Evolutionary conservation across 2,797 vertebrate species (phyloP).

Genomic region (Setipinna tenuifilis): DNA sequence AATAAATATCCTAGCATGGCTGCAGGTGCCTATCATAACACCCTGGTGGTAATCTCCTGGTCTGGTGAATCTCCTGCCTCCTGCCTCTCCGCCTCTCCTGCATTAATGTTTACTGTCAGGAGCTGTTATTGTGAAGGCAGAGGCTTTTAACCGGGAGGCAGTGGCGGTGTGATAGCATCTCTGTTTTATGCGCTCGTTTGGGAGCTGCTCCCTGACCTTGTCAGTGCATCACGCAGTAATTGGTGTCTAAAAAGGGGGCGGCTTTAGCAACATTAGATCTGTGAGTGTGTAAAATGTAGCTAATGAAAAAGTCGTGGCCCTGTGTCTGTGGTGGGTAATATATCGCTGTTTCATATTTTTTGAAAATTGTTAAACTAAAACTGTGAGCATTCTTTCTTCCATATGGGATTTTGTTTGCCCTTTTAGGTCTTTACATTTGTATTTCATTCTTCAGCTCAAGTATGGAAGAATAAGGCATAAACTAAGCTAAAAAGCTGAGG

Average conservation of each 20-base stretch:
- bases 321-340: not conserved
- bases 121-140: not conserved
- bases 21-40: not conserved
- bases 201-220: not conserved
- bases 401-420: too few relatives aligned
- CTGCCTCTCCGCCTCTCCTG: not conserved
- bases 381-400: too few relatives aligned
- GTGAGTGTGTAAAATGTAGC: not conserved
- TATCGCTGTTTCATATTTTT: not conserved
- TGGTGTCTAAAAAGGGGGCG: not conserved
- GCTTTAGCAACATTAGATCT: not conserved
- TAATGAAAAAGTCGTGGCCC: not conserved
- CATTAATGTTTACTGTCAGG: not conserved
- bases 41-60: not conserved
- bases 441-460: not conserved
- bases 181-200: not conserved
- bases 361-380: not conserved
- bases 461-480: not conserved
- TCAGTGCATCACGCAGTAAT: constrained; percentile 11
- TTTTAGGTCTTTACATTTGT: not conserved
- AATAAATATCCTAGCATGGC: not conserved
- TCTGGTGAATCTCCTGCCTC: not conserved
- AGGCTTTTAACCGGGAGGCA: not conserved
- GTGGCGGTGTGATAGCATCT: not conserved
- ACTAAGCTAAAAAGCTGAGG: not conserved